These are phyloP conservation scores for Aplocera efformata DNA, from an alignment of 2,888 invertebrate species.

Conservation along the genomic window DNA sequence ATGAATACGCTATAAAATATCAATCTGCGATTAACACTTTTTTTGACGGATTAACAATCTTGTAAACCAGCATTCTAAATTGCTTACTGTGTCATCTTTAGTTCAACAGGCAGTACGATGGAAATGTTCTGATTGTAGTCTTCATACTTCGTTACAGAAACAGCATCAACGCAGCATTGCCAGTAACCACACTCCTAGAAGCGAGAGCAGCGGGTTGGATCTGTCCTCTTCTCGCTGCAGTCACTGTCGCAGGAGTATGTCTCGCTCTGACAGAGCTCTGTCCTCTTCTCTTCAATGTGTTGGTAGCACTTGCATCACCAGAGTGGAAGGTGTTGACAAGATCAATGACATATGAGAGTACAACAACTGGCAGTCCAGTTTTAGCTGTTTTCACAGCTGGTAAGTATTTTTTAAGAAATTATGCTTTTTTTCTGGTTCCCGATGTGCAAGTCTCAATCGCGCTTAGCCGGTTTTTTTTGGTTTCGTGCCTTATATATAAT, in stretches of 20 bases:
- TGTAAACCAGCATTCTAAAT: too few species aligned
- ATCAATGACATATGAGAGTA: slow-evolving; percentile 81
- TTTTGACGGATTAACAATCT: too few species aligned
- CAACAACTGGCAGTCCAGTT: slow-evolving; percentile 82
- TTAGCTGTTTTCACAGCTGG: slow-evolving; percentile 83
- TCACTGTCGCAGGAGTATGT: slow-evolving; percentile 80
- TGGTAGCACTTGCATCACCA: slow-evolving; percentile 79
- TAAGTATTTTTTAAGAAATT: too few species aligned
- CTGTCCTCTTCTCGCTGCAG: slow-evolving; percentile 79
- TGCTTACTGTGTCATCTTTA: too few species aligned
- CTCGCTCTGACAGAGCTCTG: slow-evolving; percentile 83
- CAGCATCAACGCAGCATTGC: slow-evolving; percentile 79
- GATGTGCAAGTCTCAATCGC: too few species aligned
- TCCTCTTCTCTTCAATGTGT: slow-evolving; percentile 75
- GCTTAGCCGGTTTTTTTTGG: too few species aligned
- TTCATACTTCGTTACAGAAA: slow-evolving; percentile 56
- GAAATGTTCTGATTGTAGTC: slow-evolving; percentile 3
- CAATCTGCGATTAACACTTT: too few species aligned
- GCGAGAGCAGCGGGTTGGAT: slow-evolving; percentile 82
- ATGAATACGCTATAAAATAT: too few species aligned
- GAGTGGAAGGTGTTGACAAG: slow-evolving; percentile 83
- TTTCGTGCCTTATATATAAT: too few species aligned
- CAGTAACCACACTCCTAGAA: slow-evolving; percentile 81
- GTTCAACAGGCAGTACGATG: too few species aligned
- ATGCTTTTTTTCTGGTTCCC: too few species aligned